Base-by-base conservation (phyloP, 2,113 vertebrate species). In the Camelus bactrianus region DNA sequence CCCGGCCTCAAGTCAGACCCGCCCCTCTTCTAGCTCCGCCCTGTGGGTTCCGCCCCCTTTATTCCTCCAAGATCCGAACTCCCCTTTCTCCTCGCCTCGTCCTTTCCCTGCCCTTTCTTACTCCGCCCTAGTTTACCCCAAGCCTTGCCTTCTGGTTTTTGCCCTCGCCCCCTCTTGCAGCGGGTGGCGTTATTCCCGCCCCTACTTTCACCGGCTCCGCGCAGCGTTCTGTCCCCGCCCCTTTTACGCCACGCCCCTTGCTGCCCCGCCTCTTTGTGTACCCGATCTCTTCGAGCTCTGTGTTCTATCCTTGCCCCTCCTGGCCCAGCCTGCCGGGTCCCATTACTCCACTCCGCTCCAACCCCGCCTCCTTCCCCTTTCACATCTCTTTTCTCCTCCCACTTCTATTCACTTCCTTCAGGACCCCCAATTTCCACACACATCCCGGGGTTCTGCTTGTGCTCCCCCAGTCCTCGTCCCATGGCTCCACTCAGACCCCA, bases 41-140 rank as follows among this genome's bases (percentile, higher is more conserved):
- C 15, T 1, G 13, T 82, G 3, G 4, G 11, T 24, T 56, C 62
- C 62, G 6, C 22, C n/a, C 38, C 54, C 14, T 73, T 11, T 2
- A 1, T 1, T 10, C 89, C 42, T 3, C 52, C 19, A 0, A 28
- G 16, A 26, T 2, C 24, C 0, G 1, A 5, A n/a, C 11, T 11
- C 5, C 2, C 11, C 4, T 32, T 35, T 20, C 48, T 12, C 30
- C 28, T 14, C 19, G 8, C 64, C 8, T 10, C 17, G 14, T 6
- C 30, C 77, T 73, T 16, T 52, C 79, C 69, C 56, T 24, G 84
- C 46, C 58, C 69, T 77, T 75, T 70, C 70, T 6, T 48, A 3
- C 54, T 32, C 54, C 5, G 2, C 11, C 8, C 52, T 3, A 0
- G 17, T 52, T 52, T 24, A 17, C 2, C 77, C 79, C 35, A 16